These are phyloP conservation scores for Linepithema humile DNA, from an alignment of 1,140 invertebrate species.

Conservation along the genomic window DNA sequence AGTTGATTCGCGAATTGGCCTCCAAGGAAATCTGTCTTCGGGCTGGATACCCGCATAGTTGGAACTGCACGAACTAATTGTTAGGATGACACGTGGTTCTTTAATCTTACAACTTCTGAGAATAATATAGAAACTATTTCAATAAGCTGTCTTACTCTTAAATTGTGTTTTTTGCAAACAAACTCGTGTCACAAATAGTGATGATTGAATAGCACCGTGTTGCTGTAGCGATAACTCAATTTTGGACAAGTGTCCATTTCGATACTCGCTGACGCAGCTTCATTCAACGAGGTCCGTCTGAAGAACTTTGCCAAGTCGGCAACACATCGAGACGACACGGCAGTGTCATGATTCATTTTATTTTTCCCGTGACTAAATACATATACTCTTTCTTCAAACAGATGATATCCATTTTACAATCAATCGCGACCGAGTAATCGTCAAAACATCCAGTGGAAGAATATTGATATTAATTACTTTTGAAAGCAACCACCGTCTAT, in stretches of 20 bases:
- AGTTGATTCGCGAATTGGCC: conserved; percentile 72
- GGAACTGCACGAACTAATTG: conserved; percentile 53
- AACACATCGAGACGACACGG: neutral
- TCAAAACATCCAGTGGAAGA: no score
- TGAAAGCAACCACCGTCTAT: no score
- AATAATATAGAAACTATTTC: conserved; percentile 46
- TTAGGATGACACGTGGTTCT: conserved; percentile 35
- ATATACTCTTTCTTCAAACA: neutral
- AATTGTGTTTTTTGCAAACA: conserved; percentile 1
- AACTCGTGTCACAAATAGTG: neutral
- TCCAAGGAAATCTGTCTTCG: conserved; percentile 73
- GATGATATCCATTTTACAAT: conserved; percentile 15
- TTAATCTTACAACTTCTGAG: conserved; percentile 27
- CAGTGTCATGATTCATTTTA: neutral
- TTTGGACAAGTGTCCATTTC: conserved; percentile 21
- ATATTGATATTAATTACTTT: neutral
- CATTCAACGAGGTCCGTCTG: neutral
- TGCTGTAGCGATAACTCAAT: conserved; percentile 20
- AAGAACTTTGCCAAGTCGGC: neutral
- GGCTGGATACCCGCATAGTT: conserved; percentile 29
- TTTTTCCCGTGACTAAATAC: conserved; percentile 1
- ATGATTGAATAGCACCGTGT: neutral
- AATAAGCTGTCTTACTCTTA: neutral
- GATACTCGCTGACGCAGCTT: neutral
- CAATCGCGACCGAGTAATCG: neutral